A percentile compares a stretch with the other conserved stretches of the same genome.
Evolutionary conservation across 2,113 vertebrate genomes (phyloP).

Genomic region (Haplochromis vanheusdeni): DNA sequence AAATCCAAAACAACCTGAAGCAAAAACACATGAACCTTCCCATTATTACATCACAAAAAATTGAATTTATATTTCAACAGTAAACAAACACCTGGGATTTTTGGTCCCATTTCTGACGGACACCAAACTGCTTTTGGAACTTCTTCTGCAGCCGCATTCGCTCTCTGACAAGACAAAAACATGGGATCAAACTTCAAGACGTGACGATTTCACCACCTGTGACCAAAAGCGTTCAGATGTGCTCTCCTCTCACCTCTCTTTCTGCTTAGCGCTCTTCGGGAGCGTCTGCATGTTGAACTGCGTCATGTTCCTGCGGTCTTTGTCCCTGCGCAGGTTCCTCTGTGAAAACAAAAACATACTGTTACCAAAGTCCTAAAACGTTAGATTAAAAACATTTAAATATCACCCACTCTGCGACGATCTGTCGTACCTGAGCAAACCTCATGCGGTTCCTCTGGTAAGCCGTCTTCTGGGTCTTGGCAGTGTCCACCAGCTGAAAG

Average conservation of each 20-base stretch:
- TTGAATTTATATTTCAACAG: rapidly evolving
- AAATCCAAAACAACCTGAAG: neutral
- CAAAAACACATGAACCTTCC: neutral
- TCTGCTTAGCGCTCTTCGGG: slow-evolving; percentile 98
- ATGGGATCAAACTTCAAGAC: neutral
- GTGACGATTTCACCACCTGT: rapidly evolving
- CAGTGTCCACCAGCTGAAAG: slow-evolving; percentile 96
- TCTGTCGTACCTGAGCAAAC: slow-evolving; percentile 85
- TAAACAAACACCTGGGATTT: slow-evolving; percentile 85
- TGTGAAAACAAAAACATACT: slow-evolving; percentile 36
- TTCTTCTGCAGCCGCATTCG: slow-evolving; percentile 96
- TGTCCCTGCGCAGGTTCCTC: slow-evolving; percentile 95
- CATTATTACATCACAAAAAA: neutral
- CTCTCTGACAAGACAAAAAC: slow-evolving; percentile 72
- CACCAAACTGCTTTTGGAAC: slow-evolving; percentile 99
- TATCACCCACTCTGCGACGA: rapidly evolving
- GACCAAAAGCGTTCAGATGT: neutral
- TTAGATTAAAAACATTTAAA: neutral
- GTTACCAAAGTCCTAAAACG: neutral
- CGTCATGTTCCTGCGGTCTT: slow-evolving; percentile 91
- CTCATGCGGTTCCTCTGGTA: slow-evolving; percentile 98
- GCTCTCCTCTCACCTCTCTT: slow-evolving; percentile 80
- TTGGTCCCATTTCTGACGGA: slow-evolving; percentile 98
- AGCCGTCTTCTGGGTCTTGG: slow-evolving; percentile 92
- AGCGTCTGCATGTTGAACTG: slow-evolving; percentile 97